Base-by-base conservation (phyloP, 2,113 vertebrate genomes). In the Pimephales promelas region DNA sequence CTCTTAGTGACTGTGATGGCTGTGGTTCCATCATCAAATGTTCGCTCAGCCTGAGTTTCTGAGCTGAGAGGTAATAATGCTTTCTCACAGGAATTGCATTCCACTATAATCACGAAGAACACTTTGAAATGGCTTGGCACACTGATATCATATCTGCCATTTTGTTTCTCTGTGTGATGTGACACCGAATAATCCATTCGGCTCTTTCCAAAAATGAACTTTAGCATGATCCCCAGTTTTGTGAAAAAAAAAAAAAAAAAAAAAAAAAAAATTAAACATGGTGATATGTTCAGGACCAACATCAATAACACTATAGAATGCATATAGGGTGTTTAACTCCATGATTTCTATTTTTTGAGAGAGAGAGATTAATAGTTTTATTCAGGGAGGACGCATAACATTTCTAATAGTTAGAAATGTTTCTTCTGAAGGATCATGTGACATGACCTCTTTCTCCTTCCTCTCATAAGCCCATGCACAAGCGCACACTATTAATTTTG, bases 1-100 rank as follows among this genome's bases (percentile, higher is more conserved):
- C 43, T 45, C 89, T 91, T 87, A 70, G 88, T 86, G 4, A 79
- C 86, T 56, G 54, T 87, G 87, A 89, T n/a, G 90, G 87, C 82
- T 86, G 84, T 54, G 80, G 22, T 43, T 64, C 43, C 47, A 79
- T 71, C 64, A 18, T 80, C 43, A 56, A 10, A 73, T 75, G 34
- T 20, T 61, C n/a, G 7, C 28, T 11, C 26, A 47, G 40, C 54
- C 40, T 54, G 28, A 54, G 14, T 54, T 75, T 66, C 40, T 31
- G 26, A n/a, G n/a, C n/a, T n/a, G n/a, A n/a, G n/a, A n/a, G n/a
- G n/a, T n/a, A n/a, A n/a, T n/a, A n/a, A n/a, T 22, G 26, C 31
- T 45, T 68, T 56, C 13, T 68, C 74, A 31, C 28, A 43, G n/a
- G 16, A 57, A 72, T 47, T 72, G 36, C 59, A 16, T 57, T 71